phyloP scores from a whole-genome alignment of 2,888 invertebrate genomes.

The Malacosoma neustria region DNA sequence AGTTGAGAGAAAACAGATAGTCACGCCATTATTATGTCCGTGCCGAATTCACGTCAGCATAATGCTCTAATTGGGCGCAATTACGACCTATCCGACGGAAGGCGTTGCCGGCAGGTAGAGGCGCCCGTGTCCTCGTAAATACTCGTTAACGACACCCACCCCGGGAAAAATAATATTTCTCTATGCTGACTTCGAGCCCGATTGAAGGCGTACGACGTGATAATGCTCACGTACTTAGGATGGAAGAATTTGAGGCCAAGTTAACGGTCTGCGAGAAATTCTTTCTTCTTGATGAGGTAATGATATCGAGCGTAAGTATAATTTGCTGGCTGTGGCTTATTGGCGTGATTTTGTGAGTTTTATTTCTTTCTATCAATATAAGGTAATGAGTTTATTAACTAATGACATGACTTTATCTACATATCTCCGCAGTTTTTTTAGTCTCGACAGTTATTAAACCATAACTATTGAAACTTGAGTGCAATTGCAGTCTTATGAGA shows the following conservation, averaged over 20 bases:
- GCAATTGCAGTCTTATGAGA: too few species aligned
- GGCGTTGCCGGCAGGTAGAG: constrained; percentile 64
- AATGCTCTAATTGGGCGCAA: constrained; percentile 73
- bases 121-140: constrained; percentile 65
- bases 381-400: too few species aligned
- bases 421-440: too few species aligned
- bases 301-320: constrained; percentile 35
- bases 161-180: constrained; percentile 67
- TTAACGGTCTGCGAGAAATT: constrained; percentile 48
- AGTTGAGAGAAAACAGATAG: constrained; percentile 46
- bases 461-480: too few species aligned
- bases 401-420: too few species aligned
- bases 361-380: too few species aligned
- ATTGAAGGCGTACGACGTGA: constrained; percentile 45
- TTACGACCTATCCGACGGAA: constrained; percentile 64
- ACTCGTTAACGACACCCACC: constrained; percentile 64
- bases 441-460: too few species aligned
- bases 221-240: constrained; percentile 56
- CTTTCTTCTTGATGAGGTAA: constrained; percentile 37
- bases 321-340: constrained; percentile 27
- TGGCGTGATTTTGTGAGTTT: too few species aligned
- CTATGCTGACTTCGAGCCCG: constrained; percentile 40
- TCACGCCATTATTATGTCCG: constrained; percentile 66
- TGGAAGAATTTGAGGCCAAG: constrained; percentile 50
- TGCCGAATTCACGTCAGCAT: constrained; percentile 72